These are phyloP conservation scores for Urophycis tenuis DNA, from an alignment of 2,797 vertebrate genomes.

Conservation along the genomic window DNA sequence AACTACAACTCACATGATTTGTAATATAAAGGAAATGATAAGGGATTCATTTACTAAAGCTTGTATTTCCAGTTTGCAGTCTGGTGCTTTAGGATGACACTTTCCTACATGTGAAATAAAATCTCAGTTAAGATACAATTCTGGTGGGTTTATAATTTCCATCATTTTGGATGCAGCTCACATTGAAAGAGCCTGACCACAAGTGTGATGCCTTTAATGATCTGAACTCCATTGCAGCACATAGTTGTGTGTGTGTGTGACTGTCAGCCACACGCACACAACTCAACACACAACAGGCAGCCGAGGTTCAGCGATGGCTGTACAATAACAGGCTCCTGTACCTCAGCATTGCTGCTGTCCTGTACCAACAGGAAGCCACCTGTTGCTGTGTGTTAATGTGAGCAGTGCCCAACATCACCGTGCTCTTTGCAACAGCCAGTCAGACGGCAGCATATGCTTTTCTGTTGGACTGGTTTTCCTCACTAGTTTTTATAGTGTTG, in stretches of 20 bases:
- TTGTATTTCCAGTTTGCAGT: not conserved
- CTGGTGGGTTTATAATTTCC: too few species aligned
- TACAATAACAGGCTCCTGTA: too few species aligned
- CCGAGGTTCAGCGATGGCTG: too few species aligned
- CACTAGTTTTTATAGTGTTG: not conserved
- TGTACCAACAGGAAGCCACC: not conserved
- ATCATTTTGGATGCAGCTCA: too few species aligned
- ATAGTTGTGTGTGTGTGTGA: too few species aligned
- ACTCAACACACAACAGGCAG: too few species aligned
- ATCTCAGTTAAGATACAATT: not conserved
- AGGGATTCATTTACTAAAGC: too few species aligned
- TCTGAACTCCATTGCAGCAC: not conserved
- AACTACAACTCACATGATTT: constrained; percentile 27
- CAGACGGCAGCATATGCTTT: not conserved
- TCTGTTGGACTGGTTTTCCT: not conserved
- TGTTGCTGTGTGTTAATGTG: not conserved
- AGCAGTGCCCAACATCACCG: not conserved
- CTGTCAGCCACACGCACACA: too few species aligned
- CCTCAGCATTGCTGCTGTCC: not conserved
- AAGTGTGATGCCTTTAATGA: not conserved
- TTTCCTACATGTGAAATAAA: not conserved
- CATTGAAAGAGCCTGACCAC: too few species aligned
- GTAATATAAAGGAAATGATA: constrained; percentile 47
- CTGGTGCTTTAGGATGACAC: not conserved
- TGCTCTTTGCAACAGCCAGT: not conserved